These are phyloP conservation scores for Macrobrachium nipponense DNA, from an alignment of 1,140 invertebrate genomes.

Conservation along the genomic window DNA sequence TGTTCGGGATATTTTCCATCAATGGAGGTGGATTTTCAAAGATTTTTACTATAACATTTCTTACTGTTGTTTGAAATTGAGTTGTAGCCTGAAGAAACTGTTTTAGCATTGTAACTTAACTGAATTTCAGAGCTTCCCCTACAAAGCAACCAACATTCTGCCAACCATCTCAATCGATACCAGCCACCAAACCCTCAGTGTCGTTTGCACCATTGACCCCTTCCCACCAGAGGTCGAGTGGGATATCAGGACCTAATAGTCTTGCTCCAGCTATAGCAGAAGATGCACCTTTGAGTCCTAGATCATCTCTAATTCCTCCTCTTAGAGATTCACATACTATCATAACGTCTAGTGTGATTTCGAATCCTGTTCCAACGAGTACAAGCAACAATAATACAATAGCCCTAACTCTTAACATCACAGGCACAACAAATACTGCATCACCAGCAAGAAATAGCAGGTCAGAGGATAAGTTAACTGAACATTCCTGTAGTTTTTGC, in stretches of 20 bases:
- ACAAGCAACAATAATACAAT: constrained; percentile 43
- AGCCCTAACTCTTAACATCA: constrained; percentile 49
- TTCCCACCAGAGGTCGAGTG: constrained; percentile 29
- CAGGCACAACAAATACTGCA: constrained; percentile 40
- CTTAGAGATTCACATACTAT: constrained; percentile 30
- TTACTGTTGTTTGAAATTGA: too few relatives aligned
- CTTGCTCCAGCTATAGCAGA: neutral
- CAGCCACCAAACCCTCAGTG: constrained; percentile 25
- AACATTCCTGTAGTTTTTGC: too few relatives aligned
- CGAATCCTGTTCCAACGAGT: constrained; percentile 6
- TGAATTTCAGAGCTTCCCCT: constrained; percentile 27
- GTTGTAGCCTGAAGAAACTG: too few relatives aligned
- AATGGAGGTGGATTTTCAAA: neutral
- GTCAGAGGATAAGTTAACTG: too few relatives aligned
- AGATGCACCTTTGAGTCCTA: neutral
- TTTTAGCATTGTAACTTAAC: neutral
- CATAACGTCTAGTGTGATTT: constrained; percentile 7
- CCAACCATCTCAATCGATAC: constrained; percentile 5
- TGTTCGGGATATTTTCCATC: neutral
- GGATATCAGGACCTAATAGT: neutral
- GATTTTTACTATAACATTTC: too few relatives aligned
- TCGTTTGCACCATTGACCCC: constrained; percentile 47
- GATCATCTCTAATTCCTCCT: neutral
- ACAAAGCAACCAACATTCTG: constrained; percentile 21
- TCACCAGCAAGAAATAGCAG: constrained; percentile 37